A percentile compares a stretch with the other conserved stretches of the same genome.
phyloP scores from a whole-genome alignment of 2,113 vertebrate genomes.

The Mesitornis unicolor region DNA sequence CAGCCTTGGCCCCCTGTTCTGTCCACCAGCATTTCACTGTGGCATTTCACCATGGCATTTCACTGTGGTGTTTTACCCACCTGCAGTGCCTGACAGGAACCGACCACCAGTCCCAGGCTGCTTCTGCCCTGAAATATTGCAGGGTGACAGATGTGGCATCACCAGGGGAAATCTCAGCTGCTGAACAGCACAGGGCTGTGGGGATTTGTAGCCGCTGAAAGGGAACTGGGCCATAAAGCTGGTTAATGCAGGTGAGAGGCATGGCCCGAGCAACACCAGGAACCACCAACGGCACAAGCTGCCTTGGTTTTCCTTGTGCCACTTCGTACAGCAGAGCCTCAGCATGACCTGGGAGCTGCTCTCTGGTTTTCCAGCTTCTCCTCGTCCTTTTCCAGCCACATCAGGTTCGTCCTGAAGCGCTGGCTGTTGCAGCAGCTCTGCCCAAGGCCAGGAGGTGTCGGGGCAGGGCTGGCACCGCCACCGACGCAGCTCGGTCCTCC shows the following conservation, averaged over 20 bases:
- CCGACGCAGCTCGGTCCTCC: accelerated
- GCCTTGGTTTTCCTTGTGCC: background rate
- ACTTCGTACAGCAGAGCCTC: accelerated
- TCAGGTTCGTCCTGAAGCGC: background rate
- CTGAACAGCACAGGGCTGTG: background rate
- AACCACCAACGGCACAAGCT: no score
- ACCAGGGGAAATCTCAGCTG: background rate
- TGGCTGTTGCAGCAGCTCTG: background rate
- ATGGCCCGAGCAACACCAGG: accelerated
- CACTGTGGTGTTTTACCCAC: background rate
- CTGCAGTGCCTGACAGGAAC: background rate
- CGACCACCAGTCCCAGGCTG: accelerated
- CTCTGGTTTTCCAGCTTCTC: background rate
- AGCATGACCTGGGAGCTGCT: background rate
- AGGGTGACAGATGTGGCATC: background rate
- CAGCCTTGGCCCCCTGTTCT: accelerated
- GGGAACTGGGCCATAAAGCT: background rate
- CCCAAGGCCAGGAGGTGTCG: background rate
- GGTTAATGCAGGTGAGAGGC: background rate
- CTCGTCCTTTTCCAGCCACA: background rate
- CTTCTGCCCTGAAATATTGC: accelerated
- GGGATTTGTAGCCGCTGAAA: background rate
- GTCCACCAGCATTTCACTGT: no score
- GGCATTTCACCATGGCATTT: no score
- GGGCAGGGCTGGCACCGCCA: background rate